Evolutionary conservation across 1,140 invertebrate genomes (phyloP).

Genomic region (Drosophila sulfurigaster): DNA sequence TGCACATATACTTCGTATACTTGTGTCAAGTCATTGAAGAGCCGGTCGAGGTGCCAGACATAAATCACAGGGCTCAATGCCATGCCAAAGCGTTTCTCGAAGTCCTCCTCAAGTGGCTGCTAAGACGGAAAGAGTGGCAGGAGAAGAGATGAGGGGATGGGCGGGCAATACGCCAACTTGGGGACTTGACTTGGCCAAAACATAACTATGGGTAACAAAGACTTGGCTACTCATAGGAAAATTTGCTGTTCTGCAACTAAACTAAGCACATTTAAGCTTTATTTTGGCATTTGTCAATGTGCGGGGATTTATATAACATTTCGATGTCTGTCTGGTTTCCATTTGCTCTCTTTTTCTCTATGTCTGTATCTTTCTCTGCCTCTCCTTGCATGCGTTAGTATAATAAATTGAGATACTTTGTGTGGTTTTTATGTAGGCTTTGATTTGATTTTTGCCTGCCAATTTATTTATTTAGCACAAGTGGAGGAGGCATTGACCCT

Average conservation of each 20-base stretch:
- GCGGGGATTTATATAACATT: constrained; percentile 73
- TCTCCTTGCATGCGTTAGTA: constrained; percentile 37
- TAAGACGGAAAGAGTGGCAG: constrained; percentile 31
- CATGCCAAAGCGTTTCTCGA: constrained; percentile 47
- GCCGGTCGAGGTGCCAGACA: constrained; percentile 63
- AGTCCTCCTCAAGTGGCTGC: constrained; percentile 36
- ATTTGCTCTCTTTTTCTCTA: background rate
- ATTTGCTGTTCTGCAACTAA: constrained; percentile 19
- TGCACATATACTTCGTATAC: constrained; percentile 49
- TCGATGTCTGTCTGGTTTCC: constrained; percentile 38
- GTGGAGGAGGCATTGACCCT: constrained; percentile 46
- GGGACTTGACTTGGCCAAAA: constrained; percentile 37
- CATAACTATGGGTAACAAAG: constrained; percentile 66
- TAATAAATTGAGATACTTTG: constrained; percentile 79
- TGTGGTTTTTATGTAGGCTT: constrained; percentile 75
- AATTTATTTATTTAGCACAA: constrained; percentile 75
- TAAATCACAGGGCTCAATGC: constrained; percentile 71
- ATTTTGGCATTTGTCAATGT: constrained; percentile 83
- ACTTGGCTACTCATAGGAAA: constrained; percentile 28
- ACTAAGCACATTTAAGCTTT: constrained; percentile 80
- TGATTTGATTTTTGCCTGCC: constrained; percentile 74
- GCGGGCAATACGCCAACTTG: constrained; percentile 7
- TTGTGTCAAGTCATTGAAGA: constrained; percentile 44
- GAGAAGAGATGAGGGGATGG: background rate
- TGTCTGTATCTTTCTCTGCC: background rate